These are phyloP conservation scores for Gasterosteus nipponicus DNA, from an alignment of 2,113 vertebrate genomes.

Conservation along the genomic window DNA sequence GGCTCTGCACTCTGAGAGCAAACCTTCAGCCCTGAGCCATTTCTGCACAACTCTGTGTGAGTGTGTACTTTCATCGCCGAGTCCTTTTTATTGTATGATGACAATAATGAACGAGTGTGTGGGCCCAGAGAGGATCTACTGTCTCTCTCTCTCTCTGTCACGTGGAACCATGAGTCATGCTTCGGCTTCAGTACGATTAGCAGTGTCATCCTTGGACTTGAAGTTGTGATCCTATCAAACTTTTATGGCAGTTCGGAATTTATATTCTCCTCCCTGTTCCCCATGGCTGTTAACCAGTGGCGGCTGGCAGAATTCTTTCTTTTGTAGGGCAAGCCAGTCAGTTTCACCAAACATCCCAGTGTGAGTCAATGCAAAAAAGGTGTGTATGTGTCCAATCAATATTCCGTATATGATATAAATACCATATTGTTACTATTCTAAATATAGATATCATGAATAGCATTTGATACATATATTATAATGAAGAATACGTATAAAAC, in stretches of 20 bases:
- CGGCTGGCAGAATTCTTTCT: too few species aligned
- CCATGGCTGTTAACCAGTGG: too few species aligned
- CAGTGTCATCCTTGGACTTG: not conserved
- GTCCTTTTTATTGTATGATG: not conserved
- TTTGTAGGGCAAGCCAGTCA: too few species aligned
- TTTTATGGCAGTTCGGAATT: not conserved
- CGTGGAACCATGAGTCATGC: constrained; percentile 22
- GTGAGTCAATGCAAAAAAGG: too few species aligned
- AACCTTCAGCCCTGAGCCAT: constrained; percentile 6
- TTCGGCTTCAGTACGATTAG: constrained; percentile 2
- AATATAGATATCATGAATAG: too few species aligned
- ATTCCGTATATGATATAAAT: too few species aligned
- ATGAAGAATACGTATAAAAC: too few species aligned
- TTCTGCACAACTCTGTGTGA: constrained; percentile 16
- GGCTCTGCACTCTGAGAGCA: constrained; percentile 18
- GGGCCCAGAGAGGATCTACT: constrained; percentile 4
- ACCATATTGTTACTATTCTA: too few species aligned
- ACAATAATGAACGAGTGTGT: not conserved
- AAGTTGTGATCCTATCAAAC: not conserved
- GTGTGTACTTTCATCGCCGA: too few species aligned
- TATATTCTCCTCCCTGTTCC: not conserved
- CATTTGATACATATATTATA: too few species aligned
- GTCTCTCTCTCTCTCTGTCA: constrained; percentile 1
- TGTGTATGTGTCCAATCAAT: too few species aligned
- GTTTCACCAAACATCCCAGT: too few species aligned